Evolutionary conservation across 92 coral and sea anemone genomes (phyloP).

Genomic region (Pocillopora grandis): DNA sequence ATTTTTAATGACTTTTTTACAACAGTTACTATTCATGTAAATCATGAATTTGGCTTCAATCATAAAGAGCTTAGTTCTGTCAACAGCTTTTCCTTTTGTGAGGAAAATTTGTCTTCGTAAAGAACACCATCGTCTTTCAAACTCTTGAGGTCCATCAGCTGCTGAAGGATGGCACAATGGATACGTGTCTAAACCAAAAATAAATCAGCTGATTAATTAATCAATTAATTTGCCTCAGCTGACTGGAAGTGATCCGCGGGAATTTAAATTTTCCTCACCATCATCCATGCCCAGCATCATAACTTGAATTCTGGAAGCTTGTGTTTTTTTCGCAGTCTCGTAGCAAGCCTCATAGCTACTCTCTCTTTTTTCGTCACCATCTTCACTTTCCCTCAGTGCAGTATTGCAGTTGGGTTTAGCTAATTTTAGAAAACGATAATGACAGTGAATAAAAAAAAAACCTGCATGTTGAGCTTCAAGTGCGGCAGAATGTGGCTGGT

Average conservation of each 20-base stretch:
- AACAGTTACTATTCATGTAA: no score
- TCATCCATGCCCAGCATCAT: conserved; percentile 10
- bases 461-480: neutral
- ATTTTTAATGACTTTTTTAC: no score
- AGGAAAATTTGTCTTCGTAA: neutral
- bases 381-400: neutral
- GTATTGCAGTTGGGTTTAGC: neutral
- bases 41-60: no score
- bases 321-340: neutral
- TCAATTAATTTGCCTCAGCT: neutral
- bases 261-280: conserved; percentile 10
- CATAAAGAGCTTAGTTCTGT: no score
- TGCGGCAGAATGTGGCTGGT: neutral
- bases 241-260: neutral
- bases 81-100: neutral
- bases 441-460: no score
- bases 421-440: no score
- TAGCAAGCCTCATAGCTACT: neutral
- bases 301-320: neutral
- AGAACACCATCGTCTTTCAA: conserved; percentile 14
- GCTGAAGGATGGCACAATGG: neutral
- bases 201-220: no score
- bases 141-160: neutral
- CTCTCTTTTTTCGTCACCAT: neutral
- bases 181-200: neutral